Evolutionary conservation across 2,797 vertebrate species (phyloP).

Genomic region (Lerista edwardsae): DNA sequence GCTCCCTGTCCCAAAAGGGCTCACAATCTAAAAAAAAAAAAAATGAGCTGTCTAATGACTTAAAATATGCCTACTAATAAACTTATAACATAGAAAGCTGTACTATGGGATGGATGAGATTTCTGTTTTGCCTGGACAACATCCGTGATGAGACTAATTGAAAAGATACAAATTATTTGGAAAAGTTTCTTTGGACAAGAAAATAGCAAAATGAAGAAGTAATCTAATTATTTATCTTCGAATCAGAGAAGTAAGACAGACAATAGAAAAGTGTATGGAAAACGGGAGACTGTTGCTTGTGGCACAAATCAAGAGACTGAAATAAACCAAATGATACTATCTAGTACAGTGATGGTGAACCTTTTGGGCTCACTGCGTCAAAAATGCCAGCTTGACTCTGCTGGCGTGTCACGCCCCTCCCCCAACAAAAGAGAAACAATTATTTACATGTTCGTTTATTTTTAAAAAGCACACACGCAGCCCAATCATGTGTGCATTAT

Average conservation of each 20-base stretch:
- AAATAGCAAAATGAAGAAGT: neutral
- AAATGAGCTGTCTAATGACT: neutral
- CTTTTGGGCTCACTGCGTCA: too few species aligned
- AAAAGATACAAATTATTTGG: slow-evolving; percentile 1
- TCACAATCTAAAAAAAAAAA: too few species aligned
- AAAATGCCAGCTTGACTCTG: too few species aligned
- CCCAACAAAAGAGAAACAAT: too few species aligned
- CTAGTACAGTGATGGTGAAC: too few species aligned
- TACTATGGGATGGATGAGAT: neutral
- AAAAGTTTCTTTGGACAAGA: neutral
- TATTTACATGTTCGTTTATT: too few species aligned
- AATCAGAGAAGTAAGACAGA: neutral
- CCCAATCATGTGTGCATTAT: too few species aligned
- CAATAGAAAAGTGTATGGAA: neutral
- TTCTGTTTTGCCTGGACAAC: neutral
- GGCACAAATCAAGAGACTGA: neutral
- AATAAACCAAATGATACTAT: neutral
- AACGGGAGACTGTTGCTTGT: neutral
- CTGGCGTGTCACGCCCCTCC: too few species aligned
- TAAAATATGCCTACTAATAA: slow-evolving; percentile 7
- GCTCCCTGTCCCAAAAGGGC: too few species aligned
- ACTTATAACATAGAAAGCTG: neutral
- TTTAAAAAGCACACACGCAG: too few species aligned
- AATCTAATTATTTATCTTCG: neutral
- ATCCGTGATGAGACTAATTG: slow-evolving; percentile 5